Conservation (phyloP, 2,797 vertebrate species). For the Graptemys geographica region DNA sequence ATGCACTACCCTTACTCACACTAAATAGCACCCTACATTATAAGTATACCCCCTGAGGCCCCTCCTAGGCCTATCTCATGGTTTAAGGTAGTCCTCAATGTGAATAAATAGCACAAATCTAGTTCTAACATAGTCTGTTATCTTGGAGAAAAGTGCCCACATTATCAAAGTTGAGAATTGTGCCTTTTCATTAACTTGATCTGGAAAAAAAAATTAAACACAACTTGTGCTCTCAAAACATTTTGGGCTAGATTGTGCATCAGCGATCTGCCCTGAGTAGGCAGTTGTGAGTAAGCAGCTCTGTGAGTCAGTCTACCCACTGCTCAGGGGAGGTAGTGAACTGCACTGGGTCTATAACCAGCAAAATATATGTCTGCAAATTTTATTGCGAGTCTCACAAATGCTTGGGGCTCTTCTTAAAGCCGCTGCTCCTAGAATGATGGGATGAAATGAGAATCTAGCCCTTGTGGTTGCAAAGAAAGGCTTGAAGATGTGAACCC, state of each 20-base stretch:
- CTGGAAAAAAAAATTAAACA: not conserved
- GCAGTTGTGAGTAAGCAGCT: not conserved
- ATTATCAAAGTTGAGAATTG: not conserved
- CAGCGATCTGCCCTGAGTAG: not conserved
- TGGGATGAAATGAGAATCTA: not conserved
- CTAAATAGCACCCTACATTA: not conserved
- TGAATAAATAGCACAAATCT: not conserved
- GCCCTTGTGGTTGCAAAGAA: not conserved
- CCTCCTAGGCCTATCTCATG: not conserved
- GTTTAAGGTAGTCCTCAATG: not conserved
- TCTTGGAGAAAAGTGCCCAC: not conserved
- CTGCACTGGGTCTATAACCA: not conserved
- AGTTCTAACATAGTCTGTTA: not conserved
- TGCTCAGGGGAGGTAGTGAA: not conserved
- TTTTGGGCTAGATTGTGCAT: constrained; percentile 14
- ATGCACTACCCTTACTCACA: not conserved
- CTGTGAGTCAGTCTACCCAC: not conserved
- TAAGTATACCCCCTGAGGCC: not conserved
- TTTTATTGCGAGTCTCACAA: not conserved
- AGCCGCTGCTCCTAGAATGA: not conserved
- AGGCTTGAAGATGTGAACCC: not conserved
- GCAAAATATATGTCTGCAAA: not conserved
- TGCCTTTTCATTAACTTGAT: not conserved
- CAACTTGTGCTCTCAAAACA: not conserved
- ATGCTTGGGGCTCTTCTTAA: not conserved